Evolutionary conservation across 2,888 invertebrate genomes (phyloP), one percentile per base, ranked within the genome.

Genomic region (Lasioglossum pauxillum): DNA sequence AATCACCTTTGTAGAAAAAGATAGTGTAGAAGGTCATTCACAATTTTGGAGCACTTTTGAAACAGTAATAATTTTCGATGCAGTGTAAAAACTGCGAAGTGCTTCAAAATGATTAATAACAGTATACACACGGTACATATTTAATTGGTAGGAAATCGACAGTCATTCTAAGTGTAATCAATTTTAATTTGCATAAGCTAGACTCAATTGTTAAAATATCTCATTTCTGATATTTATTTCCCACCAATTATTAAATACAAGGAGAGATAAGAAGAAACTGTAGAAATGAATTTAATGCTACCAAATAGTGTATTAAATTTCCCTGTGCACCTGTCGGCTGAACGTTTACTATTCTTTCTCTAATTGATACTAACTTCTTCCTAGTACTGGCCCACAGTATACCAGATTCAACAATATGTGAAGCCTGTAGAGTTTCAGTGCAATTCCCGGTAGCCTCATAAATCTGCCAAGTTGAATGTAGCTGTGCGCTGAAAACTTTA

Each of bases 401-500:
- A 19, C n/a, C 35, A n/a, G 31, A 81, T 82, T 84, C 60, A 73
- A 73, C 82, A 85, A 83, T 75, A 81, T 46, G 75, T 67, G 49
- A 71, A 76, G 75, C 35, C 12, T 71, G 64, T 64, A 77, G 44
- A 31, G 75, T 80, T 74, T 64, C 46, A 60, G 74, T 72, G 49
- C 78, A 84, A 88, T 86, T 64, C 64, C 19, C 38, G 44, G 64
- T 73, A 27, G 38, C 44, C 35, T 78, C 76, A 49, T 89, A 90
- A 90, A 88, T 90, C 80, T 84, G 86, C 77, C 82, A 84, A 76
- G 64, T 75, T 72, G 77, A 82, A 85, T 78, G 89, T 88, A 84
- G 81, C 84, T 78, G 31, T 76, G 80, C 75, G 86, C 69, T 88
- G 83, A 85, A 85, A 88, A 53, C 78, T 78, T 82, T 69, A 82